phyloP scores from a whole-genome alignment of 2,797 vertebrate genomes.

The Cygnus olor region DNA sequence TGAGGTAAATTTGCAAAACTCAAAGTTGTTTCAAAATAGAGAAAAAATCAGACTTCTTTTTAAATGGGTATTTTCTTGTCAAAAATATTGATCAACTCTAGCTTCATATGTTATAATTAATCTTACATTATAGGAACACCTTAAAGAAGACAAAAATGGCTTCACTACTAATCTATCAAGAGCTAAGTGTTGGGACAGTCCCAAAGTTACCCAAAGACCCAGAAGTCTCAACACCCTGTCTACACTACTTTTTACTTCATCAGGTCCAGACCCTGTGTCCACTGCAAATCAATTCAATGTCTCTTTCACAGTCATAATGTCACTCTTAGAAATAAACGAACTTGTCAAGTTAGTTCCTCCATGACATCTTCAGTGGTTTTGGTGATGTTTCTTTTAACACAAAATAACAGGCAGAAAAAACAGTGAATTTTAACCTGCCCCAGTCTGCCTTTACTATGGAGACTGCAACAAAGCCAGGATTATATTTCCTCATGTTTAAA shows the following conservation, averaged over 20 bases:
- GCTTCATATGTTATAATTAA: not conserved
- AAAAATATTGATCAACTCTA: not conserved
- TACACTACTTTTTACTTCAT: not conserved
- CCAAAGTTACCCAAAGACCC: not conserved
- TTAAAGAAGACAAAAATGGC: not conserved
- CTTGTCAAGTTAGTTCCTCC: slow-evolving; percentile 2
- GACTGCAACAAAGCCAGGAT: not conserved
- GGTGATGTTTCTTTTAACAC: not conserved
- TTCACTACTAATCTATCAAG: not conserved
- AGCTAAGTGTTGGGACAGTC: not conserved
- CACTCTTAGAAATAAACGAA: slow-evolving; percentile 22
- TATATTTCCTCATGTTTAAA: not conserved
- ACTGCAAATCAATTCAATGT: not conserved
- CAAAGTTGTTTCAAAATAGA: not conserved
- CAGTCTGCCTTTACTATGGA: not conserved
- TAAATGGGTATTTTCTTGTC: not conserved
- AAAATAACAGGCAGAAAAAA: slow-evolving; percentile 23
- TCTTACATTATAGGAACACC: not conserved
- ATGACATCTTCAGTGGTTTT: not conserved
- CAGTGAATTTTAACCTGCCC: not conserved
- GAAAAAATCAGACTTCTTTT: not conserved
- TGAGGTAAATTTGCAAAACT: not conserved
- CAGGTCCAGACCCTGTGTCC: not conserved
- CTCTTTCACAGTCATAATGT: not conserved
- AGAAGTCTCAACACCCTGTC: not conserved